phyloP scores from a whole-genome alignment of 1,140 invertebrate genomes.

The Danaus melanippus region DNA sequence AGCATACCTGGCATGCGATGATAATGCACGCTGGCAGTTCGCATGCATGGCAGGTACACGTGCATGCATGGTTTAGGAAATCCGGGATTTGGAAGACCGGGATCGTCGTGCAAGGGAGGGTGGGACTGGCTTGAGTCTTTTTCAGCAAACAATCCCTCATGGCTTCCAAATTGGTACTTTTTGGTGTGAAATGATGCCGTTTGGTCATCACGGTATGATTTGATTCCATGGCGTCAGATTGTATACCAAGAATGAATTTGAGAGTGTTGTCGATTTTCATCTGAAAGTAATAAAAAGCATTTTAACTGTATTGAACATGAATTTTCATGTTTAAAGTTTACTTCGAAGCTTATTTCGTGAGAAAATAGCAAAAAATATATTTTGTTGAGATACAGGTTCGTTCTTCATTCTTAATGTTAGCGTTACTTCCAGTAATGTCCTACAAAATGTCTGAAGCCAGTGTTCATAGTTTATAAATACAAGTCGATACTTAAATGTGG shows the following conservation, averaged over 20 bases:
- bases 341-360: no score
- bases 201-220: conserved; percentile 13
- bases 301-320: no score
- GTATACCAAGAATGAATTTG: conserved; percentile 44
- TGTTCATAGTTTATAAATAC: no score
- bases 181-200: conserved; percentile 26
- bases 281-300: conserved; percentile 26
- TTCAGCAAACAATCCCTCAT: conserved; percentile 39
- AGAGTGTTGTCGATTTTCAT: conserved; percentile 45
- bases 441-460: no score
- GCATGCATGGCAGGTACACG: conserved; percentile 41
- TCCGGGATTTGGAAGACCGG: conserved; percentile 33
- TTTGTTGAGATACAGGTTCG: no score
- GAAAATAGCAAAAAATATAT: no score
- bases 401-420: no score
- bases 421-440: no score
- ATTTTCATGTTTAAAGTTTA: no score
- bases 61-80: conserved; percentile 27
- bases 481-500: no score
- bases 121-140: conserved; percentile 25
- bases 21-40: conserved; percentile 22
- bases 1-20: conserved; percentile 22
- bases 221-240: conserved; percentile 21
- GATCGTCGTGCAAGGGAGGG: conserved; percentile 18
- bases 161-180: conserved; percentile 29